phyloP scores from a whole-genome alignment of 2,113 vertebrate genomes.

The Leiothrix lutea region DNA sequence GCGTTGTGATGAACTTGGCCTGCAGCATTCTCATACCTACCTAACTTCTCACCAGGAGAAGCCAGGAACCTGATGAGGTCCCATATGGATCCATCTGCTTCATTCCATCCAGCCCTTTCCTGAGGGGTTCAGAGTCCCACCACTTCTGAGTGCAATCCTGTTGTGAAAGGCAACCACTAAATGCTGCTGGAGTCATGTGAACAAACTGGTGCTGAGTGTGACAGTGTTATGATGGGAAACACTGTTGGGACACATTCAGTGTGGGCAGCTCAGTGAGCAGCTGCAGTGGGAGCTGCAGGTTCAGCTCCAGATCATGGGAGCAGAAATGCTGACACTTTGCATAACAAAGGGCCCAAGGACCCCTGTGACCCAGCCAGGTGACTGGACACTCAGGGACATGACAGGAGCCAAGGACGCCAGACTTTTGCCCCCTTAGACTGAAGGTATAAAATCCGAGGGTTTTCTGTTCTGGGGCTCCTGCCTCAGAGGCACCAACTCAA shows the following conservation, averaged over 20 bases:
- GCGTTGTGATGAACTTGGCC: background rate
- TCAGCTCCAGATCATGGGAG: background rate
- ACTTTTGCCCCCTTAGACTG: background rate
- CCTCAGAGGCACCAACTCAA: background rate
- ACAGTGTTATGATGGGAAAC: background rate
- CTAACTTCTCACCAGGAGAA: background rate
- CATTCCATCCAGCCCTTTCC: background rate
- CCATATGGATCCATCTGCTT: background rate
- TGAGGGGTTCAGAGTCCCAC: accelerated
- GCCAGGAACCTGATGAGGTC: background rate
- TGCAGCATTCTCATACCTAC: accelerated
- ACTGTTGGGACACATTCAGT: no score
- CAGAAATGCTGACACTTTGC: background rate
- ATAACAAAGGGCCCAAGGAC: no score
- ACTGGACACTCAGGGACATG: background rate
- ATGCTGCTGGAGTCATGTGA: background rate
- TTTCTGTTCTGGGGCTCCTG: background rate
- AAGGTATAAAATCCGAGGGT: background rate
- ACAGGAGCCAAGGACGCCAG: background rate
- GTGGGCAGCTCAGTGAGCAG: accelerated
- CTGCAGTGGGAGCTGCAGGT: background rate
- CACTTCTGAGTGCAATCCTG: background rate
- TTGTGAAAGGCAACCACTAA: accelerated
- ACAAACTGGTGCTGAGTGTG: background rate
- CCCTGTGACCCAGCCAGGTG: background rate